Base-by-base conservation (phyloP, 2,888 invertebrate genomes). In the Stenoptilia bipunctidactyla region DNA sequence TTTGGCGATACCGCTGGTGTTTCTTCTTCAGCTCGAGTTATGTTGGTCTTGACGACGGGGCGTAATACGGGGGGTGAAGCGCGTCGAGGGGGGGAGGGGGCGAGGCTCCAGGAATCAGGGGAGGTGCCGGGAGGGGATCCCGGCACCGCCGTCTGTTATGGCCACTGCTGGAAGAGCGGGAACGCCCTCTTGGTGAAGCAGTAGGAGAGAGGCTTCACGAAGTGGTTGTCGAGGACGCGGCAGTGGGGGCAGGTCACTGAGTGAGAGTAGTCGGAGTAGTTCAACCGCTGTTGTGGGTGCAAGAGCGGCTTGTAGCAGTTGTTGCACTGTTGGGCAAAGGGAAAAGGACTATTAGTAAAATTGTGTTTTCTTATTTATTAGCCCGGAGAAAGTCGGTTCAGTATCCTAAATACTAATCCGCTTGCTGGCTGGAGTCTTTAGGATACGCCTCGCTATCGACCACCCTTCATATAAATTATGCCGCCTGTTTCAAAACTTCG, bases 221-320 rank as follows among this genome's bases (percentile, higher is more conserved):
- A 97, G 86, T 98, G 97, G 41, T 93, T 92, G 83, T 97, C 97
- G 58, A 92, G 87, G 40, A 90, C 89, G 58, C 92, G 90, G 86
- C 97, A 98, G 73, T 93, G 93, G 27, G 95, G 95, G 79, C 98
- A 98, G 53, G 92, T 90, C 64, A 94, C 90, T 58, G 92, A 90
- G 68, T 94, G 94, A 66, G 94, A 95, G 86, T 97, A 97, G 84
- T 97, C 96, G 58, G 96, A 96, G 87, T 93, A 98, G 83, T 93
- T 93, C 54, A 96, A 85, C 63, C 92, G 90, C 72, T 93, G 93
- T 63, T 91, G 92, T 10, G 94, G 93, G 72, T 93, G 91, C 56
- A 96, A 89, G 46, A 97, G 89, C 35, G 93, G 90, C 77, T 93
- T 92, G 82, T 89, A 92, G 86, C 98, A 98, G 67, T 89, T 90